These are phyloP conservation scores for Staurois parvus DNA, from an alignment of 2,797 vertebrate genomes.

Conservation along the genomic window DNA sequence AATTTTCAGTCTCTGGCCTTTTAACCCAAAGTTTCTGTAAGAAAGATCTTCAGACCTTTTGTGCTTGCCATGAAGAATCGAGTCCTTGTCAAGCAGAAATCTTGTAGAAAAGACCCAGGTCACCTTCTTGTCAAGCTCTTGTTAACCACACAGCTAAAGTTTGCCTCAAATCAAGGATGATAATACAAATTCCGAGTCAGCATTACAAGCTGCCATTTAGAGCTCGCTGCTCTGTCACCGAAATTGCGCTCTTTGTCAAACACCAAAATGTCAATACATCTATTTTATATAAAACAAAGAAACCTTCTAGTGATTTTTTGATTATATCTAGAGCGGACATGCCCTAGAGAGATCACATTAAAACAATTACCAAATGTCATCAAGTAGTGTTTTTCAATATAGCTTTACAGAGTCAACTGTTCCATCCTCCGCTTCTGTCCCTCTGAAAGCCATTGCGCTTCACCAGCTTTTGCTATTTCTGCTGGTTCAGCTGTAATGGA, in stretches of 20 bases:
- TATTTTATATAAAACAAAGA: slow-evolving; percentile 52
- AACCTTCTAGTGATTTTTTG: slow-evolving; percentile 15
- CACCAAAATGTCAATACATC: slow-evolving; percentile 53
- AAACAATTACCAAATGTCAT: slow-evolving; percentile 34
- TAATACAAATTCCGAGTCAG: slow-evolving; percentile 52
- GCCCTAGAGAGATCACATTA: slow-evolving; percentile 21
- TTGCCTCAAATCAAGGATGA: slow-evolving; percentile 45
- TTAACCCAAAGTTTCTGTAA: not conserved
- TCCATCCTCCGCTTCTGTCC: not conserved
- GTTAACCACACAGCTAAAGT: slow-evolving; percentile 47
- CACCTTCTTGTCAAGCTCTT: slow-evolving; percentile 57
- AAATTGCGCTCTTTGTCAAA: slow-evolving; percentile 50
- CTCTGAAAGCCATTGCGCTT: not conserved
- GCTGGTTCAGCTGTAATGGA: not conserved
- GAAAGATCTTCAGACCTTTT: slow-evolving; percentile 4
- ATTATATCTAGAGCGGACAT: slow-evolving; percentile 22
- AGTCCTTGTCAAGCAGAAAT: slow-evolving; percentile 49
- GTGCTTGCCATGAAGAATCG: slow-evolving; percentile 6
- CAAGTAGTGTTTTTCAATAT: not conserved
- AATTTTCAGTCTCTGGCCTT: not conserved
- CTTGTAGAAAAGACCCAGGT: slow-evolving; percentile 20
- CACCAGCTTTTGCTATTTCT: not conserved
- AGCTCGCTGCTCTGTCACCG: slow-evolving; percentile 29
- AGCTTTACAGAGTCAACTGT: slow-evolving; percentile 10
- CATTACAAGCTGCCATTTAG: slow-evolving; percentile 21